Conservation (phyloP, 1,140 invertebrate genomes). For the Carposina sasakii region DNA sequence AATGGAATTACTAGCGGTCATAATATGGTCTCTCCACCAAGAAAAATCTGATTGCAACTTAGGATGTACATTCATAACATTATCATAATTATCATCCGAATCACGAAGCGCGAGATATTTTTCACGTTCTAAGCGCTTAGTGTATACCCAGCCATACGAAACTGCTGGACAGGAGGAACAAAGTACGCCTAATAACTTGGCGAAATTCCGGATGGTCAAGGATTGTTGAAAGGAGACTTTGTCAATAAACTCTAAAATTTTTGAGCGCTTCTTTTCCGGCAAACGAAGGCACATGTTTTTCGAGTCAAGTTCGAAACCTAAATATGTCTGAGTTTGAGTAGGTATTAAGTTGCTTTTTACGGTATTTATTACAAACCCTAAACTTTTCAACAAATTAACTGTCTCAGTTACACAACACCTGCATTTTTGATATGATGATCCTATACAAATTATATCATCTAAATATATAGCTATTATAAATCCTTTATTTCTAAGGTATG, state of each 20-base stretch:
- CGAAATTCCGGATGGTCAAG: conserved; percentile 30
- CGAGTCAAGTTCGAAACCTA: conserved; percentile 8
- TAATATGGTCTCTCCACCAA: conserved; percentile 34
- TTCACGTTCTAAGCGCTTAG: conserved; percentile 22
- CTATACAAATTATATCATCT: conserved; percentile 9
- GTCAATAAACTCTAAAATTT: not conserved
- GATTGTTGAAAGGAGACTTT: conserved; percentile 9
- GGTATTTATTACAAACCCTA: conserved; percentile 11
- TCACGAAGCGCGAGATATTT: conserved; percentile 14
- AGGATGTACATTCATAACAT: conserved; percentile 1
- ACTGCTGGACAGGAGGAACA: conserved; percentile 23
- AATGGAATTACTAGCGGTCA: conserved; percentile 17
- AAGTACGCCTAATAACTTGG: conserved; percentile 25
- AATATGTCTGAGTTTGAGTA: not conserved
- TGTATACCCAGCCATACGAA: conserved; percentile 27
- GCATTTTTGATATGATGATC: conserved; percentile 5
- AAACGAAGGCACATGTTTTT: not conserved
- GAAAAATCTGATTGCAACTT: conserved; percentile 16
- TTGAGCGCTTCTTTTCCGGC: not conserved
- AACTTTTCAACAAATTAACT: not conserved
- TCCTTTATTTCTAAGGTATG: conserved; percentile 7
- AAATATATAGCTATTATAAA: conserved; percentile 2
- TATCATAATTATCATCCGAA: conserved; percentile 13
- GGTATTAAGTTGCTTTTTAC: conserved; percentile 9
- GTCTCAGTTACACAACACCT: not conserved